Evolutionary conservation across 2,113 vertebrate species (phyloP), one percentile per base, ranked within the genome.

Genomic region (Brachyhypopomus gauderio): DNA sequence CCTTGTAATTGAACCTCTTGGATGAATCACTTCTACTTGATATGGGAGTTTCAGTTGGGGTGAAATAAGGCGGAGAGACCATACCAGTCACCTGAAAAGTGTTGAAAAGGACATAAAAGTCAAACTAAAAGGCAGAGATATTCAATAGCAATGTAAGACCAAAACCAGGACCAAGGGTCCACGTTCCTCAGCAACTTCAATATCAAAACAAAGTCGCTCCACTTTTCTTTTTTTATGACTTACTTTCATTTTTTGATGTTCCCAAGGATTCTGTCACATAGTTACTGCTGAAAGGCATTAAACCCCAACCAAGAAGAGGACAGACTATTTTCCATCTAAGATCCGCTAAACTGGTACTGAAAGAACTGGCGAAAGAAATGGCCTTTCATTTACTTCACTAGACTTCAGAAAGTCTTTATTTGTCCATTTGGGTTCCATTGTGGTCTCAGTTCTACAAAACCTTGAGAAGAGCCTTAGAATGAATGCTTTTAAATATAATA

Each of bases 21-120:
- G 95, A 94, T 86, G 94, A 94, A 38, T 91, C 59, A 1, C 92
- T 92, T 89, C 94, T 94, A 88, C 92, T 92, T 5, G 93, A 93
- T 78, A 93, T 82, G 41, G 95, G 93, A 56, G 94, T 94, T 75
- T 93, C 93, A 83, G 90, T 90, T 87, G 94, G 90, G 76, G 94
- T 86, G 30, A 84, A 55, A 62, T 76, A 94, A 78, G 85, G 85
- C 59, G 93, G 89, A 58, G 92, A 94, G 55, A 90, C 90, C 58
- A 90, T 52, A 84, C 94, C 94, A 91, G 89, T 89, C 30, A 90
- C 75, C 94, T 95, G 81, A 60, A 56, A 77, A 70, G 77, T 14
- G 27, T 25, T 1, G 59, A 23, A 69, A 71, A 55, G 5, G 36
- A 52, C 14, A 63, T 41, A 36, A 16, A 63, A 25, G 45, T 0